Evolutionary conservation across 2,888 invertebrate species (phyloP).

Genomic region (Darwinula stevensoni): DNA sequence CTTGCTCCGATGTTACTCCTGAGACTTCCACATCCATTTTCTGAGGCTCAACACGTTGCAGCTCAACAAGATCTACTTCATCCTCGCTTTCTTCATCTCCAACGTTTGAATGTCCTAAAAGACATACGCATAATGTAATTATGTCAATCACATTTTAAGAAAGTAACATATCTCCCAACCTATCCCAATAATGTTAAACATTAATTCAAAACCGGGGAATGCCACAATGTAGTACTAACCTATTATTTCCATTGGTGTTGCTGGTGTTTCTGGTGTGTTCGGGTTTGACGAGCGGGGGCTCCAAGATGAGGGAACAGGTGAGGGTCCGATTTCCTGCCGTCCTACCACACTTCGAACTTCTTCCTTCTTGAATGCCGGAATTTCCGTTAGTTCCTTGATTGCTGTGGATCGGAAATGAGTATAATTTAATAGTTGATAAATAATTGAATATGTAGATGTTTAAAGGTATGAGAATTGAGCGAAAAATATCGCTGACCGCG

Average conservation of each 20-base stretch:
- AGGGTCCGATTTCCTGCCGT: slow-evolving; percentile 2
- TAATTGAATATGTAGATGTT: slow-evolving; percentile 2
- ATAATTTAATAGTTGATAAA: slow-evolving; percentile 1
- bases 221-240: slow-evolving; percentile 2
- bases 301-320: slow-evolving; percentile 2
- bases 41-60: slow-evolving; percentile 2
- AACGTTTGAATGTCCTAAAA: slow-evolving; percentile 2
- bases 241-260: slow-evolving; percentile 2
- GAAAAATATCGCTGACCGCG: slow-evolving; percentile 2
- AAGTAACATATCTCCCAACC: slow-evolving; percentile 2
- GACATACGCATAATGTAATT: slow-evolving; percentile 2
- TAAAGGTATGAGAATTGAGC: slow-evolving; percentile 2
- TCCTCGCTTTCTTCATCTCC: slow-evolving; percentile 2
- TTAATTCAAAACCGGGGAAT: slow-evolving; percentile 2
- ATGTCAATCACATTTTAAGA: slow-evolving; percentile 2
- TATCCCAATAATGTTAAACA: slow-evolving; percentile 2
- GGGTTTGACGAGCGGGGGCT: slow-evolving; percentile 2
- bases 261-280: slow-evolving; percentile 2
- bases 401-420: slow-evolving; percentile 2
- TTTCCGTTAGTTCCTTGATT: slow-evolving; percentile 2
- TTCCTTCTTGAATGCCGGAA: slow-evolving; percentile 2
- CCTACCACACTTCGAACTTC: slow-evolving; percentile 2
- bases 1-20: slow-evolving; percentile 2
- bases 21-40: slow-evolving; percentile 2
- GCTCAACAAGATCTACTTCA: slow-evolving; percentile 2